A percentile compares a stretch with the other conserved stretches of the same genome.
phyloP scores from a whole-genome alignment of 2,113 vertebrate genomes.

The Coptodon bakossiorum region DNA sequence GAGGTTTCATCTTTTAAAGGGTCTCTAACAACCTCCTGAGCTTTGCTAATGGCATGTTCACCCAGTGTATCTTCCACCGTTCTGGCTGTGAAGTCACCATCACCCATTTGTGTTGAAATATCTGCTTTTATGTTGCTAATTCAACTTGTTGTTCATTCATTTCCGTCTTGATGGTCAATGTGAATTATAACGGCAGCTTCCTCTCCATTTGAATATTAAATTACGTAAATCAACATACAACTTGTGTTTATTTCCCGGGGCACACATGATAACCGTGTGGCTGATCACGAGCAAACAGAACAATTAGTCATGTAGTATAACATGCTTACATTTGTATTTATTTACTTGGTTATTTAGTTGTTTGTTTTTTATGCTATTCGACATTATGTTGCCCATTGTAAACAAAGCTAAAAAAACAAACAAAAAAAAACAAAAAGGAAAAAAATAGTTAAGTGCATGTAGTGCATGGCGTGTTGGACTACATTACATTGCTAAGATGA shows the following conservation, averaged over 20 bases:
- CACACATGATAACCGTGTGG: not conserved
- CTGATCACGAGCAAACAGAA: not conserved
- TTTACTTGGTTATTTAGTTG: not conserved
- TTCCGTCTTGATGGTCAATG: not conserved
- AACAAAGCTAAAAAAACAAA: not conserved
- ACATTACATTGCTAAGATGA: not conserved
- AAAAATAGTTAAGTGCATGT: rapidly evolving
- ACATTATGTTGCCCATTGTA: not conserved
- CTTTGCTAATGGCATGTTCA: not conserved
- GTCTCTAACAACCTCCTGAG: not conserved
- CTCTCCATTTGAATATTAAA: not conserved
- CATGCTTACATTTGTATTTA: not conserved
- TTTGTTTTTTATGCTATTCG: not conserved
- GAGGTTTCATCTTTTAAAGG: not conserved
- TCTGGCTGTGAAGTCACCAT: not conserved
- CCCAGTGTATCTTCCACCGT: not conserved
- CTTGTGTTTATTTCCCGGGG: not conserved
- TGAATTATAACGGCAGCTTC: not conserved
- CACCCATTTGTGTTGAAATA: constrained; percentile 7
- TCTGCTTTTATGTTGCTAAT: constrained; percentile 1
- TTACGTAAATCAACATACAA: constrained; percentile 25
- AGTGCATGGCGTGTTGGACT: not conserved
- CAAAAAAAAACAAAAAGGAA: not conserved
- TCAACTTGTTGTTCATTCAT: not conserved
- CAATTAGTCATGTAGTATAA: not conserved